Evolutionary conservation across 2,797 vertebrate genomes (phyloP), one percentile per base, ranked within the genome.

Genomic region (Hippopotamyrus pictus): DNA sequence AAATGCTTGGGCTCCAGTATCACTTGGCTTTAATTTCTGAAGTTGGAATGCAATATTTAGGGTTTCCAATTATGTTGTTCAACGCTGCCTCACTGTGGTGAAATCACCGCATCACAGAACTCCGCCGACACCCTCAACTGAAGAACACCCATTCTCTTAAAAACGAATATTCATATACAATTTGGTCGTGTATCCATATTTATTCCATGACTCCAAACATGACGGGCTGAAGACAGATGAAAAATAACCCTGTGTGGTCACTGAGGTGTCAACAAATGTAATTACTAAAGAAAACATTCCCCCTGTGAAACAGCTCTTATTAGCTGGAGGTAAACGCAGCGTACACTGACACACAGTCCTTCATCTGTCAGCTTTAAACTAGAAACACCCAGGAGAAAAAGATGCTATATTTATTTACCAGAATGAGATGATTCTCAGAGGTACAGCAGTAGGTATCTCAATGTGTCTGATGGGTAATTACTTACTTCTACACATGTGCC

Each of bases 1-100:
- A 53, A 88, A 57, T 84, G 53, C 73, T 79, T 4, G n/a, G 73
- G 87, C 86, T 59, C 86, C 87, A 88, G 76, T 84, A 90, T 51
- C 53, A 83, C 73, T 82, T 88, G n/a, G 22, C 82, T 85, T 85
- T 25, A 85, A 62, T 41, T 33, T 62, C 51, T 83, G 89, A 59
- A 48, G 29, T 83, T 82, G 59, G 46, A 79, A 44, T 76, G 22
- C 17, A 46, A 46, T 76, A n/a, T 79, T 8, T 17, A 88, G 33
- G 41, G 14, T 59, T 83, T 90, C 44, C 82, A 85, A 88, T 44
- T 62, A 87, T 57, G 50, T 7, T 51, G 46, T 25, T 53, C 29
- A 53, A 54, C 12, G 17, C 46, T 53, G 22, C 17, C 37, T 44
- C 73, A 41, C 41, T 19, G 73, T 44, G 73, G 73, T n/a, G 17